Evolutionary conservation across 2,888 invertebrate genomes (phyloP), one percentile per base, ranked within the genome.

Genomic region (Nebria salina): DNA sequence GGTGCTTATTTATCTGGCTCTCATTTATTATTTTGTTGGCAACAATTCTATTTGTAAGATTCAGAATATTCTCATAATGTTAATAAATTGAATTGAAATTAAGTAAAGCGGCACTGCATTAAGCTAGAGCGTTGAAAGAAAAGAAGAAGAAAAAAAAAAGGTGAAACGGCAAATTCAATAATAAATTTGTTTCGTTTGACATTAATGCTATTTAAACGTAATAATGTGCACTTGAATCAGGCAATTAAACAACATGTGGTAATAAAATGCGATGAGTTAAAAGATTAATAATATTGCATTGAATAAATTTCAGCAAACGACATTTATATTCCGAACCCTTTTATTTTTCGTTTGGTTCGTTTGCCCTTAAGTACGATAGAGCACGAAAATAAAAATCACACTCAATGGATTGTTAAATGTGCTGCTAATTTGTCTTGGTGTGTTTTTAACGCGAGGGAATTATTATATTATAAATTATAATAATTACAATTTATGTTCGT

Each of bases 401-500:
- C 20, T 43, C 75, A 80, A 74, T 80, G 34, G 34, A 34, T 34
- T 34, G 34, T 34, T 34, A 70, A 75, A 75, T 72, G 75, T 70
- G 70, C 75, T 70, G 70, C 75, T 80, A 75, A 80, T 80, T 80
- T 80, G 80, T 80, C 80, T 75, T 70, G 42, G 70, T 70, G 75
- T 80, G 80, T 80, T 80, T 80, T 75, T 80, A 75, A 72, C 75
- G 64, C 75, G 64, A 68, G 68, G 42, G 64, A 80, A 80, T 80
- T 75, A 80, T 80, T 80, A 80, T 80, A 80, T 79, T 79, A 79
- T 79, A 79, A 79, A 79, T 79, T 79, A 79, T 79, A 79, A 79
- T 79, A 79, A 80, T 80, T 80, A 80, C 80, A 72, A 80, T 80
- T 80, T 80, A 80, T 80, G 80, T 75, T 75, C 75, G 75, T 75